Conservation (phyloP, 64 coral and sea anemone species). For the Catalaphyllia jardinei region DNA sequence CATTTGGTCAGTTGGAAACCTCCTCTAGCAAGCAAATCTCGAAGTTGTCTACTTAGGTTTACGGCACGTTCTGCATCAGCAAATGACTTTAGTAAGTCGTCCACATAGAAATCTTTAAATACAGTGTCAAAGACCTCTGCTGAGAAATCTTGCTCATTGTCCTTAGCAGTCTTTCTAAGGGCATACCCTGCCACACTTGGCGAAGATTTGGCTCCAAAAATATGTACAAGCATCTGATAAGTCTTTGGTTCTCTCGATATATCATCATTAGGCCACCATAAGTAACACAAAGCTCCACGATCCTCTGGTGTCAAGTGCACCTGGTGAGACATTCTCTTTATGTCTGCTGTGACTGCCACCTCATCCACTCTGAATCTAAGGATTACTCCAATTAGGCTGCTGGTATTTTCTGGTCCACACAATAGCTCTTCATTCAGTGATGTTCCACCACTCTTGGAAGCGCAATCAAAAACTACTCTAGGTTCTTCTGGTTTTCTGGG, state of each 20-base stretch:
- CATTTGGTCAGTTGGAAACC: slow-evolving; percentile 59
- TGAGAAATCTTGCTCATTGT: slow-evolving; percentile 49
- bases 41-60: slow-evolving; percentile 26
- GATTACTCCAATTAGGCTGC: slow-evolving; percentile 28
- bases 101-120: slow-evolving; percentile 74
- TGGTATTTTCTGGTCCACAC: slow-evolving; percentile 55
- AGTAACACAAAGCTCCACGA: slow-evolving; percentile 42
- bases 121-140: slow-evolving; percentile 33
- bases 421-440: slow-evolving; percentile 44
- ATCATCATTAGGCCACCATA: slow-evolving; percentile 43
- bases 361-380: slow-evolving; percentile 27
- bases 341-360: slow-evolving; percentile 16
- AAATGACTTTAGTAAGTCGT: slow-evolving; percentile 81
- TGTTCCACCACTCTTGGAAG: slow-evolving; percentile 22
- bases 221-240: slow-evolving; percentile 37
- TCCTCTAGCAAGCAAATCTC: slow-evolving; percentile 44
- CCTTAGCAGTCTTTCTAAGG: slow-evolving; percentile 27
- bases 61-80: slow-evolving; percentile 27
- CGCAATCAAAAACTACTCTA: slow-evolving; percentile 56
- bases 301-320: slow-evolving; percentile 43
- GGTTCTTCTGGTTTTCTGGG: slow-evolving; percentile 47
- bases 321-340: slow-evolving; percentile 57
- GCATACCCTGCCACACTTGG: slow-evolving; percentile 63
- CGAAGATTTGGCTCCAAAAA: slow-evolving; percentile 13
- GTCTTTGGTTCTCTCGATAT: background rate